A percentile compares a stretch with the other conserved stretches of the same genome.
Evolutionary conservation across 2,888 invertebrate genomes (phyloP).

Genomic region (Drosophila robusta): DNA sequence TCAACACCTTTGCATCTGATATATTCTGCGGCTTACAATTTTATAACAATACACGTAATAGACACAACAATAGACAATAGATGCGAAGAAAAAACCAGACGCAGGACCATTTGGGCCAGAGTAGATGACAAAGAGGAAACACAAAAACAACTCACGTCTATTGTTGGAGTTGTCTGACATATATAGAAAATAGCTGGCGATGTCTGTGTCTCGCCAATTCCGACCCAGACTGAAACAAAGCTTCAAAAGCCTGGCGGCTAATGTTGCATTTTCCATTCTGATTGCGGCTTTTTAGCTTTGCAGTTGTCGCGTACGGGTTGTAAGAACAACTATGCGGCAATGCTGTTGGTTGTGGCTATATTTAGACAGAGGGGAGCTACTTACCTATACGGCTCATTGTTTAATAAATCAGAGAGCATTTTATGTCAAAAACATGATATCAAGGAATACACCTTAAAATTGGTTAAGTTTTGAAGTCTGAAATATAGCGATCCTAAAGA

Average conservation of each 20-base stretch:
- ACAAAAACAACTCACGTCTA: slow-evolving; percentile 23
- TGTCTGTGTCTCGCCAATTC: slow-evolving; percentile 31
- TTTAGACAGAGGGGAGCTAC: slow-evolving; percentile 45
- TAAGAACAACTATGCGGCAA: slow-evolving; percentile 18
- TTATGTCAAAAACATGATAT: no score
- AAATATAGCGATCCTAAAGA: no score
- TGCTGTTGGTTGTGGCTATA: slow-evolving; percentile 33
- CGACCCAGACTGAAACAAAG: slow-evolving; percentile 49
- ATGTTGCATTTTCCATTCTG: slow-evolving; percentile 41
- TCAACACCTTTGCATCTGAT: slow-evolving; percentile 28
- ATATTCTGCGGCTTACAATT: slow-evolving; percentile 5
- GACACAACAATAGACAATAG: slow-evolving; percentile 53
- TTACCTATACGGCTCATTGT: slow-evolving; percentile 44
- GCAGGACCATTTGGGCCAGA: slow-evolving; percentile 57
- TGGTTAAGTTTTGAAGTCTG: no score
- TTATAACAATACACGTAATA: slow-evolving; percentile 33
- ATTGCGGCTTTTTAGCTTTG: slow-evolving; percentile 8
- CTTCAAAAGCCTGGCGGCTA: slow-evolving; percentile 29
- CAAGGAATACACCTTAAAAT: no score
- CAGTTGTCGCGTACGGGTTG: slow-evolving; percentile 1
- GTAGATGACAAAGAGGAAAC: slow-evolving; percentile 2
- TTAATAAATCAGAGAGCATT: slow-evolving; percentile 11
- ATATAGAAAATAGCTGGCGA: slow-evolving; percentile 43
- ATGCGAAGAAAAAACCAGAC: slow-evolving; percentile 33
- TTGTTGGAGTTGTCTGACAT: slow-evolving; percentile 61